Conservation (phyloP, 2,113 vertebrate species). For the Thamnophis sirtalis region DNA sequence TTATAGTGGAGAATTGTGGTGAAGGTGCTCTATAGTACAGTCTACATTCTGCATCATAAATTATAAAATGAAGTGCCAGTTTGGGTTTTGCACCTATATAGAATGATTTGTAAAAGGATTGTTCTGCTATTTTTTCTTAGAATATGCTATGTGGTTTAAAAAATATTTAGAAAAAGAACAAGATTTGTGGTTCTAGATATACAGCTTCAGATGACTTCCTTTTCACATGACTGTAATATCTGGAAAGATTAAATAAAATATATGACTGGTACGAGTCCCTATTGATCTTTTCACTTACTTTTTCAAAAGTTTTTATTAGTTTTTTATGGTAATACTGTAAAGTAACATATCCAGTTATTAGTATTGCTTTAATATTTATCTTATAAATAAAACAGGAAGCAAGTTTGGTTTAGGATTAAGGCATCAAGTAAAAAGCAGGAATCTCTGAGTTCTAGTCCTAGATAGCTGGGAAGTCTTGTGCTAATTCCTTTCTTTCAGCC, state of each 20-base stretch:
- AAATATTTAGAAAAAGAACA: constrained; percentile 8
- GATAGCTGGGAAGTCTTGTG: background rate
- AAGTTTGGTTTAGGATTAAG: background rate
- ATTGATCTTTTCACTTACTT: constrained; percentile 21
- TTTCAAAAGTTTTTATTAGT: constrained; percentile 8
- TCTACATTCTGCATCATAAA: constrained; percentile 37
- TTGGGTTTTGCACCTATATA: constrained; percentile 7
- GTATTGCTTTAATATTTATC: background rate
- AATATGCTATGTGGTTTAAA: constrained; percentile 16
- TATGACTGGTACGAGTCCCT: constrained; percentile 21
- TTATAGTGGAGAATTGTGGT: constrained; percentile 47
- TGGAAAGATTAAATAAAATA: constrained; percentile 19
- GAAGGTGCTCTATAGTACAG: constrained; percentile 40
- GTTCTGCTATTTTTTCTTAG: constrained; percentile 39
- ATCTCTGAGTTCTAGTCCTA: background rate
- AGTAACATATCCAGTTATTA: background rate
- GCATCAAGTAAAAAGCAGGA: background rate
- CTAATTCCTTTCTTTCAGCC: background rate
- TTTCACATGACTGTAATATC: constrained; percentile 18
- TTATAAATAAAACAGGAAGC: background rate
- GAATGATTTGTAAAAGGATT: background rate
- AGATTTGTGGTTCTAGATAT: background rate
- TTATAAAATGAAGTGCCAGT: constrained; percentile 46
- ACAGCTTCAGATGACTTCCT: constrained; percentile 1
- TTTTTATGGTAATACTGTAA: background rate